Percentiles rank a stretch among this genome's conserved stretches.
Conservation (phyloP, 53 echinoderm and acorn worm species). For the Hippasteria phrygiana region DNA sequence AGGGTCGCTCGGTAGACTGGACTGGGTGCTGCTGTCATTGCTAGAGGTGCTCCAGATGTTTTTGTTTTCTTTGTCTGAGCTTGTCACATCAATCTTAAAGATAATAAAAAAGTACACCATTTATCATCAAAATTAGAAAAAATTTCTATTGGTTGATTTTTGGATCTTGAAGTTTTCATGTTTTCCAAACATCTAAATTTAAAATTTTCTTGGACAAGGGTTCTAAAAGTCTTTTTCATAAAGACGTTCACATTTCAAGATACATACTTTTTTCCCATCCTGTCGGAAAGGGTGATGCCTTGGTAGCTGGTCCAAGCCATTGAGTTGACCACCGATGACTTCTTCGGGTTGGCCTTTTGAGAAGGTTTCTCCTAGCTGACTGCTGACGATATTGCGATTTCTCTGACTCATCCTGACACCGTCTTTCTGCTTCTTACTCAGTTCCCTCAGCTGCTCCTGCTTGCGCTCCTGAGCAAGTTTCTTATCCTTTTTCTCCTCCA, state of each 20-base stretch:
- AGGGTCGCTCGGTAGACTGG: conserved; percentile 86
- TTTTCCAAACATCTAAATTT: no score
- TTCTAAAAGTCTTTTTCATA: background rate
- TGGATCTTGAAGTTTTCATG: no score
- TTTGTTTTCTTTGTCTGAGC: conserved; percentile 98
- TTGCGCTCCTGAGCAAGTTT: conserved; percentile 76
- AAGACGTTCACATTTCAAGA: background rate
- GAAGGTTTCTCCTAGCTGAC: conserved; percentile 83
- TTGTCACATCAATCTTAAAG: conserved; percentile 85
- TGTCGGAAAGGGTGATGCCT: conserved; percentile 69
- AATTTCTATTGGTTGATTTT: no score
- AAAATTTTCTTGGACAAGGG: no score
- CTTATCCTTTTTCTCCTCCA: conserved; percentile 76
- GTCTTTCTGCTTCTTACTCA: conserved; percentile 89
- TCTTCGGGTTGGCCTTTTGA: conserved; percentile 70
- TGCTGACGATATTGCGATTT: background rate
- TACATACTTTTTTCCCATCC: conserved; percentile 45
- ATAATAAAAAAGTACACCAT: background rate
- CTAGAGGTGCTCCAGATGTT: conserved; percentile 91
- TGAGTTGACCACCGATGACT: conserved; percentile 21
- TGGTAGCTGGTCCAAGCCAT: conserved; percentile 42
- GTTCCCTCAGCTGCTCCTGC: conserved; percentile 82
- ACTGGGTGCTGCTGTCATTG: conserved; percentile 89
- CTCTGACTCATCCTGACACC: conserved; percentile 69
- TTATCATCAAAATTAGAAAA: background rate